Conservation (phyloP, 35 echinoderm and acorn worm genomes). For the Apostichopus californicus region DNA sequence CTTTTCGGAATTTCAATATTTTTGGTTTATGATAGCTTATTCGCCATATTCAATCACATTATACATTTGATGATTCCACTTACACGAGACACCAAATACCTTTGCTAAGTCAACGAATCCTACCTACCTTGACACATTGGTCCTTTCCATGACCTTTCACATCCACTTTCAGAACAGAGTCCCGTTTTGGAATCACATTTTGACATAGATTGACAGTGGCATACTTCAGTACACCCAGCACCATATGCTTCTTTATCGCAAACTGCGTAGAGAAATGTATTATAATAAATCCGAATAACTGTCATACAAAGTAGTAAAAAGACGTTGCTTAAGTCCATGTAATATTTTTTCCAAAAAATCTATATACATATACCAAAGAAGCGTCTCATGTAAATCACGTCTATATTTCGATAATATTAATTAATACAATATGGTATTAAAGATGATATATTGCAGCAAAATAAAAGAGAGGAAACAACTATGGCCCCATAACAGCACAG, state of each 20-base stretch:
- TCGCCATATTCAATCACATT: too few species aligned
- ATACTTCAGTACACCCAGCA: conserved; percentile 28
- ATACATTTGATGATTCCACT: too few species aligned
- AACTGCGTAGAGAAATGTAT: neutral
- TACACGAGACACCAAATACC: too few species aligned
- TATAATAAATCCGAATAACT: too few species aligned
- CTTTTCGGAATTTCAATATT: too few species aligned
- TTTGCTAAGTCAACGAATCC: neutral
- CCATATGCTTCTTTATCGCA: conserved; percentile 29
- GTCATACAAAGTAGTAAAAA: too few species aligned
- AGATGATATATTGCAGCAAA: neutral
- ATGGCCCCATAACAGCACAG: neutral
- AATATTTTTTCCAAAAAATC: too few species aligned
- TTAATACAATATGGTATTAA: neutral
- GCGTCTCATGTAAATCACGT: too few species aligned
- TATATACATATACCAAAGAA: too few species aligned
- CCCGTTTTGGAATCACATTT: conserved; percentile 14
- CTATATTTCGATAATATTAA: too few species aligned
- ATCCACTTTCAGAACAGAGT: neutral
- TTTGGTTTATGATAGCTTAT: too few species aligned
- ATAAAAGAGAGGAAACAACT: neutral
- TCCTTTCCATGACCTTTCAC: conserved; percentile 14
- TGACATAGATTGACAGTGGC: conserved; percentile 29
- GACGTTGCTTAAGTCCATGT: too few species aligned
- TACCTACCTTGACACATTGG: conserved; percentile 49